Percentiles rank a stretch among this genome's conserved stretches.
phyloP scores from a whole-genome alignment of 2,888 invertebrate genomes.

The Schizotus pectinicornis region DNA sequence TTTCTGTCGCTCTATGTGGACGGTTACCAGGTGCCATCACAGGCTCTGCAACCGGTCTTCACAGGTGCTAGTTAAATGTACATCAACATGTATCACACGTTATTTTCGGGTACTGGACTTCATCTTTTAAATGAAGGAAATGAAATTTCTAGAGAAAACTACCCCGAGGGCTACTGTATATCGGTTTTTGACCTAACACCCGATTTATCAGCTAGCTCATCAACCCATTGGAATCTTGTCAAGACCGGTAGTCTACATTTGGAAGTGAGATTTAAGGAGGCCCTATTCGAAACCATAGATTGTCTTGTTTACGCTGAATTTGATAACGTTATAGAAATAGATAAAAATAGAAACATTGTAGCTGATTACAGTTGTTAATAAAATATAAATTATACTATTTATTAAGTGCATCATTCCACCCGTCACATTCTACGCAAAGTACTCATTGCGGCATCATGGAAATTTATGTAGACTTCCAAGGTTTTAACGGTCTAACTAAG shows the following conservation, averaged over 20 bases:
- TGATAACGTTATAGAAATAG: slow-evolving; percentile 45
- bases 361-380: slow-evolving; percentile 26
- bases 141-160: neutral
- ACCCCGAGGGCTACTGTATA: slow-evolving; percentile 1
- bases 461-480: neutral
- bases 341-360: slow-evolving; percentile 33
- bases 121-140: slow-evolving; percentile 34
- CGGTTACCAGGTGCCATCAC: slow-evolving; percentile 32
- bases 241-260: slow-evolving; percentile 35
- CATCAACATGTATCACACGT: slow-evolving; percentile 39
- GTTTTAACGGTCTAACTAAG: neutral
- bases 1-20: slow-evolving; percentile 33
- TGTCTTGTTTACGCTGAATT: slow-evolving; percentile 42
- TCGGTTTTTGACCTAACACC: slow-evolving; percentile 12
- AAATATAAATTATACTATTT: neutral
- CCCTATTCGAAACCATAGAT: slow-evolving; percentile 33
- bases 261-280: slow-evolving; percentile 35
- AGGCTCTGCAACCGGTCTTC: slow-evolving; percentile 35
- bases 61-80: slow-evolving; percentile 13
- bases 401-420: neutral
- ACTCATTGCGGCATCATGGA: neutral
- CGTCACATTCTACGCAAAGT: neutral
- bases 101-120: slow-evolving; percentile 35
- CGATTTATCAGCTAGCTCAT: slow-evolving; percentile 42
- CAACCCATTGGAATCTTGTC: slow-evolving; percentile 14